Percentiles rank a stretch among this genome's conserved stretches.
phyloP scores from a whole-genome alignment of 2,888 invertebrate species.

The Ypsolopha scabrella region DNA sequence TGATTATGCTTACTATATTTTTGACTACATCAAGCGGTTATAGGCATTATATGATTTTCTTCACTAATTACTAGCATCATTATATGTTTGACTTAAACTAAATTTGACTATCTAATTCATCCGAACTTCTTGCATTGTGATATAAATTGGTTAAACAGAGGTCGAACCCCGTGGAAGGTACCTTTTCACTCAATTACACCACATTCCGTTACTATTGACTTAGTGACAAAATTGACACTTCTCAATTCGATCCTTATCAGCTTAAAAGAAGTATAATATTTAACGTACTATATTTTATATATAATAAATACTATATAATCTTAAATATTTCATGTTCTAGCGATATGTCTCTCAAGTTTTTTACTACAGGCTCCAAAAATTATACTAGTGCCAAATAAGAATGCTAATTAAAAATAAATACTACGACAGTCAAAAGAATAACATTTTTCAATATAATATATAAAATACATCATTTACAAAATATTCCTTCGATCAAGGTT shows the following conservation, averaged over 20 bases:
- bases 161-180: slow-evolving; percentile 27
- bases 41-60: slow-evolving; percentile 38
- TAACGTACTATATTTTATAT: slow-evolving; percentile 8
- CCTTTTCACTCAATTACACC: slow-evolving; percentile 1
- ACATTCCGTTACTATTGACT: slow-evolving; percentile 36
- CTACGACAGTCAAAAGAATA: slow-evolving; percentile 13
- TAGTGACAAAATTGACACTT: slow-evolving; percentile 34
- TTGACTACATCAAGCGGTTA: slow-evolving; percentile 37
- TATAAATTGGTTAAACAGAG: slow-evolving; percentile 33
- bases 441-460: slow-evolving; percentile 48
- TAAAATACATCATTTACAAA: slow-evolving; percentile 65
- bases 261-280: slow-evolving; percentile 2
- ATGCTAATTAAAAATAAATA: slow-evolving; percentile 27
- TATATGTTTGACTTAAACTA: slow-evolving; percentile 36
- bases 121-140: slow-evolving; percentile 32
- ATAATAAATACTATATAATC: slow-evolving; percentile 18
- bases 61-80: slow-evolving; percentile 35
- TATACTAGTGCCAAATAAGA: slow-evolving; percentile 26
- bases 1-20: slow-evolving; percentile 21
- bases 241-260: slow-evolving; percentile 11
- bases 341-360: slow-evolving; percentile 65
- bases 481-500: slow-evolving; percentile 38
- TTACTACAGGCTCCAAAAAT: slow-evolving; percentile 52
- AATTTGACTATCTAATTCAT: slow-evolving; percentile 59
- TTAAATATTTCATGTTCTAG: slow-evolving; percentile 56